Conservation (phyloP, 2,113 vertebrate genomes). For the Leptosomus discolor region DNA sequence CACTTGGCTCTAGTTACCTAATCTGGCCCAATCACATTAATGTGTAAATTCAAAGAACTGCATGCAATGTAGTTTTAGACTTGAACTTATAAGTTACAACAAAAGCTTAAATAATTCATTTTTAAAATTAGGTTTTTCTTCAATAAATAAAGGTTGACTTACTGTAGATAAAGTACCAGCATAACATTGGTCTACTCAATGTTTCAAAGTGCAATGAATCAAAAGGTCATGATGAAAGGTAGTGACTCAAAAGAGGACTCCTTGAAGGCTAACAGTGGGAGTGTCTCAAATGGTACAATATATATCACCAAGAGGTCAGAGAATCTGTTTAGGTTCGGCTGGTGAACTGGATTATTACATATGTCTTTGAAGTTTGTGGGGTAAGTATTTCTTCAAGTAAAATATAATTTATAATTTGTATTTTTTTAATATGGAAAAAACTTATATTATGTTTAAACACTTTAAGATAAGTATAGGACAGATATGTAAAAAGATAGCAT, state of each 20-base stretch:
- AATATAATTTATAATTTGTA: neutral
- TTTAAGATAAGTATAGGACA: neutral
- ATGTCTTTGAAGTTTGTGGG: neutral
- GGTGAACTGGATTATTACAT: neutral
- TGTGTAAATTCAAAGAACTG: neutral
- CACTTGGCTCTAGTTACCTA: neutral
- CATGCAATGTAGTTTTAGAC: neutral
- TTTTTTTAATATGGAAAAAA: neutral
- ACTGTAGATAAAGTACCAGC: neutral
- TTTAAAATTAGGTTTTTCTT: neutral
- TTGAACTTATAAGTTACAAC: neutral
- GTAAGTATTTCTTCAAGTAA: constrained; percentile 48
- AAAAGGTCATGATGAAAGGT: neutral
- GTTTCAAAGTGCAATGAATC: constrained; percentile 2
- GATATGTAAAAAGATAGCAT: neutral
- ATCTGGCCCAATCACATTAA: neutral
- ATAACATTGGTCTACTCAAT: neutral
- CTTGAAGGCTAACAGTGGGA: constrained; percentile 24
- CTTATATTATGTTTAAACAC: neutral
- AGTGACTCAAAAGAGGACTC: neutral
- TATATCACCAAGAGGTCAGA: constrained; percentile 33
- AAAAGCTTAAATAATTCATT: neutral
- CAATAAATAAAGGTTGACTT: neutral
- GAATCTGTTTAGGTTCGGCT: neutral
- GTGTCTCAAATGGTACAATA: constrained; percentile 33